Percentiles rank a stretch among this genome's conserved stretches.
Conservation (phyloP, 2,113 vertebrate genomes). For the Pluvianellus socialis region DNA sequence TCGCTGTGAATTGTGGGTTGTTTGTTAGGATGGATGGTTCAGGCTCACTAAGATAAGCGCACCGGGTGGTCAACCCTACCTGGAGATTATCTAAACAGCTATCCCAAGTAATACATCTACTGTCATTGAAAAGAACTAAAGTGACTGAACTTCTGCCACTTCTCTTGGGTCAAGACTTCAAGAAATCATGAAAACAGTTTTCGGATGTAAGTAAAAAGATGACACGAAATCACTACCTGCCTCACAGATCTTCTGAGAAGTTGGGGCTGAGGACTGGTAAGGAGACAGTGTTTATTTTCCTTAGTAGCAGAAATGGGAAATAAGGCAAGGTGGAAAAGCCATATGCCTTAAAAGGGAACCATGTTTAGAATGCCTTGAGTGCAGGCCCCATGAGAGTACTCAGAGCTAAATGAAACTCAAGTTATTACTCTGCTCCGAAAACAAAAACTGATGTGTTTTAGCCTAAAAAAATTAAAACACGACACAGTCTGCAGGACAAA, state of each 20-base stretch:
- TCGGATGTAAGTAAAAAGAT: neutral
- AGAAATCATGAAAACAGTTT: neutral
- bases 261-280: neutral
- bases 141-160: neutral
- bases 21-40: neutral
- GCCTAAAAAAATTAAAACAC: neutral
- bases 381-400: neutral
- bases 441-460: neutral
- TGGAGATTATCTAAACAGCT: neutral
- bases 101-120: neutral
- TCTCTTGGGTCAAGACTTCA: neutral
- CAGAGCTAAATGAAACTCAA: neutral
- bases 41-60: neutral
- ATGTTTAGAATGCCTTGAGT: neutral
- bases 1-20: neutral
- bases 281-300: neutral
- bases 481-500: neutral
- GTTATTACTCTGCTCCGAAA: neutral
- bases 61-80: fast-evolving
- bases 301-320: neutral
- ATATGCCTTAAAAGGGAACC: neutral
- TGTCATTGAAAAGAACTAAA: neutral
- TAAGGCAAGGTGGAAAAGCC: neutral
- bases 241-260: neutral
- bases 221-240: neutral